Evolutionary conservation across 2,797 vertebrate species (phyloP).

Genomic region (Rhinoraja longicauda): DNA sequence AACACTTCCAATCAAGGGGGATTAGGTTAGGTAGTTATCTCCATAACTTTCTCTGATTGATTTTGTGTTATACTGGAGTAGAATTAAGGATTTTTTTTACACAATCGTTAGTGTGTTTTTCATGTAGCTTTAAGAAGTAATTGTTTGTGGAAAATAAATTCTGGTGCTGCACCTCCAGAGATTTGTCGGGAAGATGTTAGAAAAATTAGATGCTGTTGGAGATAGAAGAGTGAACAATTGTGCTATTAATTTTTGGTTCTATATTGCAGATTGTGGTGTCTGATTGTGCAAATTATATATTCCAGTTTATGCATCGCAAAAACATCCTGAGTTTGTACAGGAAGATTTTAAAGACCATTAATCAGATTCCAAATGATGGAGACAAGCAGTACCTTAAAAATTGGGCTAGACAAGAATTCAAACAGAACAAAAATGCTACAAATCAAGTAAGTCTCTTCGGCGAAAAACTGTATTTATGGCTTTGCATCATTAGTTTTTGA

Average conservation of each 20-base stretch:
- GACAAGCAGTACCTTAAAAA: slow-evolving; percentile 73
- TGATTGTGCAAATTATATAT: slow-evolving; percentile 1
- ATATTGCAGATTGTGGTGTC: neutral
- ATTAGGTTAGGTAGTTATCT: neutral
- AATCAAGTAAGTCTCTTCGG: slow-evolving; percentile 66
- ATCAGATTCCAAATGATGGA: slow-evolving; percentile 63
- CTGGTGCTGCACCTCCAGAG: too few species aligned
- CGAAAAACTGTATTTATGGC: neutral
- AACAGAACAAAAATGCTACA: slow-evolving; percentile 70
- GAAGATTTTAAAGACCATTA: slow-evolving; percentile 68
- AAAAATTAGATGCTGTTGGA: too few species aligned
- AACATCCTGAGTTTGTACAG: slow-evolving; percentile 78
- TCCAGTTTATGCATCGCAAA: slow-evolving; percentile 84
- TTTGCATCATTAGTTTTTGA: neutral
- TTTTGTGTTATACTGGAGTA: neutral
- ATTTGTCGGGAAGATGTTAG: too few species aligned
- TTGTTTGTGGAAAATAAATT: too few species aligned
- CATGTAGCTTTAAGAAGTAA: neutral
- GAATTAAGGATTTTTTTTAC: neutral
- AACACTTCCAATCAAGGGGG: neutral
- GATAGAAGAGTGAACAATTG: too few species aligned
- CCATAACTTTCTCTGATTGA: neutral
- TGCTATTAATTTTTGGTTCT: neutral
- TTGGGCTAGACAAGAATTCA: slow-evolving; percentile 85
- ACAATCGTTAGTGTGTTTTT: neutral